A percentile compares a stretch with the other conserved stretches of the same genome.
These are phyloP conservation scores for Hemistola chrysoprasaria DNA, from an alignment of 2,888 invertebrate species.

Conservation along the genomic window DNA sequence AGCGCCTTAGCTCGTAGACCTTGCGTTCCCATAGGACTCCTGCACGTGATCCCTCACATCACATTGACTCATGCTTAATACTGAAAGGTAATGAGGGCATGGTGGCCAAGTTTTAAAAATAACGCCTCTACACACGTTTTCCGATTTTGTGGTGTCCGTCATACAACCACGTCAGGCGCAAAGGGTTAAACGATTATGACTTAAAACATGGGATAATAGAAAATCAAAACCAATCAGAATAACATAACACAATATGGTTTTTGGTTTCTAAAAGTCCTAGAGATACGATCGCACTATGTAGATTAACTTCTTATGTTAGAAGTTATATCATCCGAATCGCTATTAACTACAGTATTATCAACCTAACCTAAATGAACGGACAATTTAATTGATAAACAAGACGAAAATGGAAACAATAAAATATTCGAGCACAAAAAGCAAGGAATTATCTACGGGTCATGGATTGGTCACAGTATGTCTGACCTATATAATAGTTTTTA, in stretches of 20 bases:
- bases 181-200: no score
- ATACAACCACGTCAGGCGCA: no score
- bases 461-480: slow-evolving; percentile 36
- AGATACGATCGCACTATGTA: slow-evolving; percentile 19
- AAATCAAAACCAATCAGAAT: no score
- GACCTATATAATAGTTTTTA: slow-evolving; percentile 53
- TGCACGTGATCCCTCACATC: no score
- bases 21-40: no score
- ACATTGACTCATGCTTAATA: no score
- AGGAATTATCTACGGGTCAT: slow-evolving; percentile 62
- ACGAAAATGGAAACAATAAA: slow-evolving; percentile 66
- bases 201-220: no score
- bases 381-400: slow-evolving; percentile 58
- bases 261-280: slow-evolving; percentile 15
- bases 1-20: no score
- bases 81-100: no score
- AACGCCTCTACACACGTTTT: no score
- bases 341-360: slow-evolving; percentile 48
- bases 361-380: slow-evolving; percentile 59
- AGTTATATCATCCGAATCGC: slow-evolving; percentile 34
- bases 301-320: slow-evolving; percentile 27
- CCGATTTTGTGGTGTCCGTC: no score
- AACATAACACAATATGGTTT: not conserved
- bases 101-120: no score
- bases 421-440: slow-evolving; percentile 49